Evolutionary conservation across 2,888 invertebrate species (phyloP), one percentile per base, ranked within the genome.

Genomic region (Pseudoips prasinana): DNA sequence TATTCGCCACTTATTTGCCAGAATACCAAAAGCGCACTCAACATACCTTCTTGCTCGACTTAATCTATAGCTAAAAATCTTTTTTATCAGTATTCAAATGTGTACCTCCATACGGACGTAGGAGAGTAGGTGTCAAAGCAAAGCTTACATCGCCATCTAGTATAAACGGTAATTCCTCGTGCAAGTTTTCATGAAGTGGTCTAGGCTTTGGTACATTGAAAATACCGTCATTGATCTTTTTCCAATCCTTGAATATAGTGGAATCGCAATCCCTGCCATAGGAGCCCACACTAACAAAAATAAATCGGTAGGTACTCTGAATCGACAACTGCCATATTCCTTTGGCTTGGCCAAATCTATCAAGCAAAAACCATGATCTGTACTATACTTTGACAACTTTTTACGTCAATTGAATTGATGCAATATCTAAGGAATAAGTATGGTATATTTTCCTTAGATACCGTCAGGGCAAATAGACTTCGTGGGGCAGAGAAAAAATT

Each of bases 11-110:
- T 38, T 36, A 25, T 40, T 40, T 18, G 39, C 31, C 8, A 40
- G 27, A 29, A 40, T 36, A 29, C 40, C 36, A 32, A 40, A 40
- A 22, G 57, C 41, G 29, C 55, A 54, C 30, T 68, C 65, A 36
- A 59, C 53, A 19, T 58, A 49, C 33, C 61, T 54, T 43, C 68
- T 57, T 10, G 61, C 68, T 35, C 67, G 45, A 42, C 52, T 62
- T 27, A 69, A 25, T 25, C 68, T 38, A 48, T 70, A 65, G 42
- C 71, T 69, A 31, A n/a, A n/a, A n/a, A n/a, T n/a, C n/a, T n/a
- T n/a, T n/a, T n/a, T n/a, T n/a, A n/a, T n/a, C n/a, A n/a, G 25
- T 30, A 33, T 53, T 36, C 32, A 68, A 51, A 40, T 64, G 51
- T 30, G 31, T 40, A 26, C 29, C 29, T 29, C 30, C 33, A 31